phyloP scores from a whole-genome alignment of 2,113 vertebrate genomes.

The Zosterops borbonicus region DNA sequence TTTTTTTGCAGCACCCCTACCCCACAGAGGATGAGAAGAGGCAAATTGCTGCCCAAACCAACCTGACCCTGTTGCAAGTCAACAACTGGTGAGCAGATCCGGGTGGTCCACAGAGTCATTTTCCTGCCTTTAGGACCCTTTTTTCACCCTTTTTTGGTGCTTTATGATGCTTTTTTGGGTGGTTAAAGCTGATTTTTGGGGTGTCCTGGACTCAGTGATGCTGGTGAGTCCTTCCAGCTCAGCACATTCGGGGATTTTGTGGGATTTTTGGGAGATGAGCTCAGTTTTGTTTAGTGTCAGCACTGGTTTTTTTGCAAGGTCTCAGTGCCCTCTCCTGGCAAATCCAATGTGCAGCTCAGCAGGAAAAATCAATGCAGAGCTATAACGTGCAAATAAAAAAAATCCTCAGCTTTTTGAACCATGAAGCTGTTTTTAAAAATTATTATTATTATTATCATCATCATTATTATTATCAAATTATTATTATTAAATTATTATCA shows the following conservation, averaged over 20 bases:
- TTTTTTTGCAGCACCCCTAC: slow-evolving; percentile 87
- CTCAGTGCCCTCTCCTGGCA: slow-evolving; percentile 43
- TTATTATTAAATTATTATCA: no score
- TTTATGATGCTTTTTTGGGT: accelerated
- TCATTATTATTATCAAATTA: no score
- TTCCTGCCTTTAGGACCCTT: background rate
- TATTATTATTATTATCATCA: background rate
- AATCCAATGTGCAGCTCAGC: accelerated
- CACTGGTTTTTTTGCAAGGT: background rate
- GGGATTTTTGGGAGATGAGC: background rate
- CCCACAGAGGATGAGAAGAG: slow-evolving; percentile 98
- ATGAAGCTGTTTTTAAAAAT: accelerated
- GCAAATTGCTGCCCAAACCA: slow-evolving; percentile 96
- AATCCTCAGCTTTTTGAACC: background rate
- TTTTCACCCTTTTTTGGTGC: background rate
- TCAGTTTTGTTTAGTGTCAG: accelerated
- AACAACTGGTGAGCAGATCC: slow-evolving; percentile 92
- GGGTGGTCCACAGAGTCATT: accelerated
- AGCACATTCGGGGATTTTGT: background rate
- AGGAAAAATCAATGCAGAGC: background rate
- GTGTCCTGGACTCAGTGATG: background rate
- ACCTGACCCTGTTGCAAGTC: slow-evolving; percentile 96
- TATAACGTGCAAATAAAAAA: no score
- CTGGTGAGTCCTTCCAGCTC: background rate
- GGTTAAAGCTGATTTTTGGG: background rate